Evolutionary conservation across 2,113 vertebrate species (phyloP), one percentile per base, ranked within the genome.

Genomic region (Brevimyrus niger): DNA sequence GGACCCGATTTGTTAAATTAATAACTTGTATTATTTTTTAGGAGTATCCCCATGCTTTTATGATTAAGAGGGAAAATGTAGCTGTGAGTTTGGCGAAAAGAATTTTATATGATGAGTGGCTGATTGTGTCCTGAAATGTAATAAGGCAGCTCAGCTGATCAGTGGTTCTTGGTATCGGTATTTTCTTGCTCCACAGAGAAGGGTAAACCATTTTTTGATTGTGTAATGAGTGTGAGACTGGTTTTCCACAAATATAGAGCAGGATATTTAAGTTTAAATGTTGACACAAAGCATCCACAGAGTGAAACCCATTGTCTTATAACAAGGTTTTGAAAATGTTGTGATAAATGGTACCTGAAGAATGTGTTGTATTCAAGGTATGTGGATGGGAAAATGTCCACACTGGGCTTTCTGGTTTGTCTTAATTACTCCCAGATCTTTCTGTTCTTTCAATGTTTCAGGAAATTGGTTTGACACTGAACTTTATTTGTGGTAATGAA

Each of bases 351-450:
- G 19, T 48, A 35, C 1, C 19, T 51, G n/a, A 61, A 76, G 82
- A 90, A 90, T 90, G 88, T 44, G 27, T n/a, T 27, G 2, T 86
- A 86, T 80, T 88, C 35, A 19, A 86, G 21, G 3, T 80, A 89
- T 90, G 82, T 17, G 83, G 35, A 35, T 31, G 58, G 58, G 55
- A 80, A 42, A 47, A 48, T 51, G 6, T 69, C 27, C 15, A 15
- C 10, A 89, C 80, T 53, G 48, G 88, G 38, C 10, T 46, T 89
- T 90, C 88, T 19, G 61, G 90, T 90, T 87, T 55, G 48, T 65
- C 46, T 73, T 6, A 23, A 88, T 48, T 83, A 44, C 55, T 48
- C 44, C 6, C 48, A 35, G 0, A 3, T 7, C 15, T 42, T 50
- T 82, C 21, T 88, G n/a, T 31, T 2, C 6, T 11, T 38, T 15